Conservation (phyloP, 2,797 vertebrate species). For the Hozukius guyotensis region DNA sequence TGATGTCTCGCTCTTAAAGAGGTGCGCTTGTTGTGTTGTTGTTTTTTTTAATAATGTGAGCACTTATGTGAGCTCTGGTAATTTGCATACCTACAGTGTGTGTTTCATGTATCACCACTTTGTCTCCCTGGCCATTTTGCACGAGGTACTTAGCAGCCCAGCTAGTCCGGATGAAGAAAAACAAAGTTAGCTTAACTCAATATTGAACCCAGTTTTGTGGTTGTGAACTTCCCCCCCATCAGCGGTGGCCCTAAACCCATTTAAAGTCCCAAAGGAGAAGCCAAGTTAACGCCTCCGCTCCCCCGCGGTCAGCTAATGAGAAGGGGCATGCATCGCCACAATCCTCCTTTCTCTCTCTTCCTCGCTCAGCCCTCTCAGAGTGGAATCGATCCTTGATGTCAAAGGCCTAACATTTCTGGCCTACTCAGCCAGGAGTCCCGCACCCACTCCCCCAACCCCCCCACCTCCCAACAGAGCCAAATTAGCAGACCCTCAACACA, state of each 20-base stretch:
- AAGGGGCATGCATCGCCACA: constrained; percentile 58
- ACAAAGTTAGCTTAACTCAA: constrained; percentile 54
- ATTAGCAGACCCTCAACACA: constrained; percentile 69
- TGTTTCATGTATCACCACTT: constrained; percentile 19
- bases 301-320: constrained; percentile 78
- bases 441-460: constrained; percentile 1
- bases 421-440: constrained; percentile 61
- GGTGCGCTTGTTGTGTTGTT: constrained; percentile 15
- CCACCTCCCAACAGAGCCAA: constrained; percentile 33
- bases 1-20: constrained; percentile 52
- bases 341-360: constrained; percentile 40
- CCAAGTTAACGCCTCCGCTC: constrained; percentile 73
- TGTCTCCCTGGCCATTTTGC: constrained; percentile 31
- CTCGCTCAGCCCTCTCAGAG: constrained; percentile 50
- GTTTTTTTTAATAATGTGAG: not conserved
- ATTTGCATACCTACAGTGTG: constrained; percentile 22
- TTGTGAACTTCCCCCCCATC: constrained; percentile 31
- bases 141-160: constrained; percentile 4
- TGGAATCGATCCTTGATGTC: constrained; percentile 80
- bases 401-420: constrained; percentile 76
- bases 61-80: not conserved
- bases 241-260: constrained; percentile 55
- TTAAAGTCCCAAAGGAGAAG: constrained; percentile 67
- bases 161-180: constrained; percentile 21
- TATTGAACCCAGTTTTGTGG: constrained; percentile 41